phyloP scores from a whole-genome alignment of 2,888 invertebrate genomes.

The Eugnorisma glareosa region DNA sequence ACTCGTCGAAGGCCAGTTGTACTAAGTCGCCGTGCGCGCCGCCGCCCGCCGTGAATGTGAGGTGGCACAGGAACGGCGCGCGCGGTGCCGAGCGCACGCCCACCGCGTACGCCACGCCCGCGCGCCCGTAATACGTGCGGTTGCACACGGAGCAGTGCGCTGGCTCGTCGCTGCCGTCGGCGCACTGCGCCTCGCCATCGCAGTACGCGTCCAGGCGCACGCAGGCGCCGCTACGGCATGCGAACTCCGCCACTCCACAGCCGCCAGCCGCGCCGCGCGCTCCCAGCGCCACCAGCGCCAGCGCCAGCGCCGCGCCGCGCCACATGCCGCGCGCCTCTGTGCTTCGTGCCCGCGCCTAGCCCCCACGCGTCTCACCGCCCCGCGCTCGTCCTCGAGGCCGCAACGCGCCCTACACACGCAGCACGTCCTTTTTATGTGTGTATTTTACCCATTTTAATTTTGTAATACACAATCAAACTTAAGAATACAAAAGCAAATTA shows the following conservation, averaged over 20 bases:
- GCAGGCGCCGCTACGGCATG: slow-evolving; percentile 92
- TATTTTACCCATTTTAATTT: not conserved
- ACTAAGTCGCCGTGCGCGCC: slow-evolving; percentile 97
- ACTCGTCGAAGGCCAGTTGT: slow-evolving; percentile 96
- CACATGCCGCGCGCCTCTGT: slow-evolving; percentile 26
- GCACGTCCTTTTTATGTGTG: not conserved
- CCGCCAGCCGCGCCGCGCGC: slow-evolving; percentile 79
- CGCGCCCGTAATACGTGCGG: slow-evolving; percentile 97
- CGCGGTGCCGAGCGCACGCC: slow-evolving; percentile 94
- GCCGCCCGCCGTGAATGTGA: slow-evolving; percentile 97
- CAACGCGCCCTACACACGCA: slow-evolving; percentile 17
- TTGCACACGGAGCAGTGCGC: slow-evolving; percentile 92
- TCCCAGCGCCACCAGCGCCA: slow-evolving; percentile 43
- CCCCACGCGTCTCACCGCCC: slow-evolving; percentile 34
- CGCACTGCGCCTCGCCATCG: slow-evolving; percentile 96
- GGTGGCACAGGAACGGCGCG: slow-evolving; percentile 96
- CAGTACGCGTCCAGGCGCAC: slow-evolving; percentile 96
- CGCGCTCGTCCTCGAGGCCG: slow-evolving; percentile 40
- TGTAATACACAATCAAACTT: too few species aligned
- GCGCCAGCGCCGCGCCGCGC: slow-evolving; percentile 34
- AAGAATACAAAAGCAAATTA: not conserved
- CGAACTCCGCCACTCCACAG: slow-evolving; percentile 84
- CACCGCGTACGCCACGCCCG: slow-evolving; percentile 95
- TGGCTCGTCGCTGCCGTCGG: slow-evolving; percentile 96
- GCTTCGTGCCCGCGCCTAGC: slow-evolving; percentile 57